Base-by-base conservation (phyloP, 2,888 invertebrate species). In the Pristionchus mayeri region DNA sequence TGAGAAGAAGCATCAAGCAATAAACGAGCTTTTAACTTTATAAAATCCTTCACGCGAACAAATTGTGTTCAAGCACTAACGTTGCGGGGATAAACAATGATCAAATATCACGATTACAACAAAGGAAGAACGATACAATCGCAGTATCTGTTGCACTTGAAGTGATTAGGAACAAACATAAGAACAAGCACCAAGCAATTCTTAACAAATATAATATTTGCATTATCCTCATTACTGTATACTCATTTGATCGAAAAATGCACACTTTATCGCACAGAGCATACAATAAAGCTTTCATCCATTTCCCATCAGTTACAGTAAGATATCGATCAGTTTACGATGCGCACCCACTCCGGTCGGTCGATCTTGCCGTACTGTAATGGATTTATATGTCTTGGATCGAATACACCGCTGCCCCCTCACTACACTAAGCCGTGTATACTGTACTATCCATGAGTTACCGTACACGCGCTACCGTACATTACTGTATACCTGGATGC, bases 271-370 rank as follows among this genome's bases (percentile, higher is more conserved):
- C 48, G 76, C 34, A n/a, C 76, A 7, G 7, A 3, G 18, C 3
- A 34, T 34, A 27, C 16, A 30, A 76, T 21, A 50, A 44, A 24
- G 48, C 24, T 76, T 76, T 27, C 11, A 30, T 48, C 37, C 11
- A 40, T 48, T 76, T 44, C 54, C 54, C 79, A 44, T 34, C 30
- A 2, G 11, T 13, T 44, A 44, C 44, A 44, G 44, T 44, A n/a
- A n/a, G n/a, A 44, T 44, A 6, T 16, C 63, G 57, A 34, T 80
- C 80, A 80, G 57, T 80, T 40, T n/a, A 80, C 80, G 57, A 80
- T 57, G 6, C 80, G 80, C 21, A 80, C 40, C 80, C 80, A 80
- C 27, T 80, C 80, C 21, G 57, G 57, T 37, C 80, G 80, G 24
- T 80, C 57, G 40, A 57, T 57, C 34, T 40, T 54, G n/a, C 80